Conservation (phyloP, 2,113 vertebrate species). For the Ctenodactylus gundi region DNA sequence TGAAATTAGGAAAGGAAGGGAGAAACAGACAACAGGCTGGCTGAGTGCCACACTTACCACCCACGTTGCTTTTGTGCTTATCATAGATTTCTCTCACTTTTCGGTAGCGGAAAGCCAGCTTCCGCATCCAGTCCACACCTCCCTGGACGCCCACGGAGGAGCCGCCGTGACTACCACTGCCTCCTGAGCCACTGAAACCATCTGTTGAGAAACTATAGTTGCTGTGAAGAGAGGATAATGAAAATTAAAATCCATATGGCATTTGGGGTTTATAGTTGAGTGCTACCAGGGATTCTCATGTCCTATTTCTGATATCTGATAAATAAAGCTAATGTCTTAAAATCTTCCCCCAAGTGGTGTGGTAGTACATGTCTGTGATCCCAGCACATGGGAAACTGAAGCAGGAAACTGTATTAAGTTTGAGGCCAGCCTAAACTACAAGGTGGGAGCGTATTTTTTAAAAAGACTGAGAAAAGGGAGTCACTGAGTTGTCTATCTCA, state of each 20-base stretch:
- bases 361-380: not conserved
- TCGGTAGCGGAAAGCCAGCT: constrained; percentile 97
- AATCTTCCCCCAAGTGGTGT: not conserved
- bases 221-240: constrained; percentile 79
- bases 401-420: not conserved
- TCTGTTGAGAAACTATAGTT: constrained; percentile 97
- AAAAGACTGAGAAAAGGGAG: too few species aligned
- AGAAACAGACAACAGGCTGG: not conserved
- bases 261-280: not conserved
- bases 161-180: constrained; percentile 85
- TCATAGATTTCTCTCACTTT: constrained; percentile 97
- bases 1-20: not conserved
- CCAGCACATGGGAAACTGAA: not conserved
- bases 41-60: constrained; percentile 85
- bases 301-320: not conserved
- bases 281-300: not conserved
- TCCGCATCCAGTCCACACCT: constrained; percentile 99
- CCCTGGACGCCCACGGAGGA: constrained; percentile 91
- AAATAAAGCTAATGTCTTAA: not conserved
- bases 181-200: constrained; percentile 92
- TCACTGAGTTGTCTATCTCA: not conserved
- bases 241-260: not conserved
- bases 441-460: too few species aligned
- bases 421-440: too few species aligned
- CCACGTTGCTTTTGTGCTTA: constrained; percentile 92